Evolutionary conservation across 1,140 invertebrate species (phyloP).

Genomic region (Neodiprion lecontei): DNA sequence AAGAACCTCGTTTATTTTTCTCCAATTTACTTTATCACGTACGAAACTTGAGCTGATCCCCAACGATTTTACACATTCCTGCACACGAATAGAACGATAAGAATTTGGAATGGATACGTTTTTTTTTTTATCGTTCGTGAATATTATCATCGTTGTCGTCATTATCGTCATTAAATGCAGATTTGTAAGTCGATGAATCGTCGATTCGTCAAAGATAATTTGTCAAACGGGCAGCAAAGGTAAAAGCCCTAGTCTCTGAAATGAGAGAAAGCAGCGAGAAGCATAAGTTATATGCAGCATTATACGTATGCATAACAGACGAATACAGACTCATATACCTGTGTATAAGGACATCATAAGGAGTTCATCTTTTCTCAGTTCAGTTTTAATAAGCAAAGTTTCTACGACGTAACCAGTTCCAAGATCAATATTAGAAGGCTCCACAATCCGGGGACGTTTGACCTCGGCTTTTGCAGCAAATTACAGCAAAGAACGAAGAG

Average conservation of each 20-base stretch:
- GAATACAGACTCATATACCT: neutral
- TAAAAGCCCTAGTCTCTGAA: too few species aligned
- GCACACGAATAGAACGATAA: neutral
- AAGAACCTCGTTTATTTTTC: neutral
- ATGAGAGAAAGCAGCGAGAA: too few species aligned
- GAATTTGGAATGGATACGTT: too few species aligned
- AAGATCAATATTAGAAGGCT: constrained; percentile 1
- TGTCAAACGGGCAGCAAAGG: too few species aligned
- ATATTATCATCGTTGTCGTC: too few species aligned
- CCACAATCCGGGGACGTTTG: neutral
- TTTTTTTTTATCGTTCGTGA: too few species aligned
- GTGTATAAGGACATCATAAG: neutral
- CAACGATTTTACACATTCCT: neutral
- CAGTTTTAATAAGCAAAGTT: constrained; percentile 8
- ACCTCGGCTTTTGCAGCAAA: neutral
- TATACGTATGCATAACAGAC: neutral
- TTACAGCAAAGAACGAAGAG: neutral
- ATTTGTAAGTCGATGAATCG: too few species aligned
- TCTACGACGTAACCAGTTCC: neutral
- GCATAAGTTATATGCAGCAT: too few species aligned
- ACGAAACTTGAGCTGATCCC: neutral
- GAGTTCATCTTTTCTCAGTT: neutral
- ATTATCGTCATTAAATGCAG: too few species aligned
- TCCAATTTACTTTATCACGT: neutral
- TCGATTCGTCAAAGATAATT: too few species aligned